phyloP scores from a whole-genome alignment of 2,888 invertebrate genomes.

The Dione juno region DNA sequence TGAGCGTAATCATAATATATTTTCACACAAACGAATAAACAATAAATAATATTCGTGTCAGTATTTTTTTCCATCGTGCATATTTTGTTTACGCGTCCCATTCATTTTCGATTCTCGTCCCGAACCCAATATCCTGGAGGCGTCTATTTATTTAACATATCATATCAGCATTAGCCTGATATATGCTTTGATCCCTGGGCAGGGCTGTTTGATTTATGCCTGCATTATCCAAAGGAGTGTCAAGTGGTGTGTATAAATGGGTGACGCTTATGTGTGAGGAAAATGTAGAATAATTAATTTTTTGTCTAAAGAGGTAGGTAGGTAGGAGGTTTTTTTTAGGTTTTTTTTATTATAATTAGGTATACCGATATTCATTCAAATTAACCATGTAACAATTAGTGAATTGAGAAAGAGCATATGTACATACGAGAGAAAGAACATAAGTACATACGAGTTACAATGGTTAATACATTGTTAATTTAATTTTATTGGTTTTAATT shows the following conservation, averaged over 20 bases:
- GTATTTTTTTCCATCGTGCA: slow-evolving; percentile 28
- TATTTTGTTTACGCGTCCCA: slow-evolving; percentile 41
- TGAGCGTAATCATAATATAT: neutral
- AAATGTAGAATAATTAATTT: neutral
- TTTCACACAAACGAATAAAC: slow-evolving; percentile 19
- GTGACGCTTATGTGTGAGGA: slow-evolving; percentile 22
- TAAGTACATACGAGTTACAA: no score
- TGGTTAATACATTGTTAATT: no score
- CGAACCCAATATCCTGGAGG: slow-evolving; percentile 74
- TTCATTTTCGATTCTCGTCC: slow-evolving; percentile 67
- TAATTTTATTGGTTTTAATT: no score
- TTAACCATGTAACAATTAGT: no score
- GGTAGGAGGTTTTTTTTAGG: no score
- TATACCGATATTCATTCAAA: no score
- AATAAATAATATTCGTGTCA: slow-evolving; percentile 22
- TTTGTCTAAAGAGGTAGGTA: neutral
- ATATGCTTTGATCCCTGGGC: slow-evolving; percentile 74
- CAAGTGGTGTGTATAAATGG: slow-evolving; percentile 11
- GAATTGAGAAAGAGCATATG: no score
- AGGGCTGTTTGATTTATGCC: slow-evolving; percentile 70
- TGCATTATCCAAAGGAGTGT: slow-evolving; percentile 61
- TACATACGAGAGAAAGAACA: no score
- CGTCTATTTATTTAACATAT: slow-evolving; percentile 83
- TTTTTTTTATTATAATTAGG: neutral
- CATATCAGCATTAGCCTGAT: slow-evolving; percentile 82